These are phyloP conservation scores for Pentalonia nigronervosa DNA, from an alignment of 1,140 invertebrate genomes.

Conservation along the genomic window DNA sequence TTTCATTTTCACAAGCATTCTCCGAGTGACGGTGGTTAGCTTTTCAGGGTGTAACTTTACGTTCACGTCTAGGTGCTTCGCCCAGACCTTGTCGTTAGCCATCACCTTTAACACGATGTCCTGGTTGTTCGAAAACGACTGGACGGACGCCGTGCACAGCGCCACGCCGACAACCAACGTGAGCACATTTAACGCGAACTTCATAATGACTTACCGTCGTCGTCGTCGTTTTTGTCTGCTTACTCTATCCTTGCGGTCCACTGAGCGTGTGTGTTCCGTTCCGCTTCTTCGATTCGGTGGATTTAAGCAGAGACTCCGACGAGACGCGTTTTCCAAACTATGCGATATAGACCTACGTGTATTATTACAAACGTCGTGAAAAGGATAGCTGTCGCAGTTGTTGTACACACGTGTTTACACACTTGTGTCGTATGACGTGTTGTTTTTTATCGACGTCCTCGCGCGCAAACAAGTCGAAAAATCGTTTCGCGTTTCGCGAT, in stretches of 20 bases:
- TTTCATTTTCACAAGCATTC: not conserved
- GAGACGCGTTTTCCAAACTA: too few relatives aligned
- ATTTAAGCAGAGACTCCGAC: not conserved
- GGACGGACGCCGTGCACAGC: not conserved
- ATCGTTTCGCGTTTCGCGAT: too few relatives aligned
- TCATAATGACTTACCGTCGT: not conserved
- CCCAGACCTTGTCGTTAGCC: not conserved
- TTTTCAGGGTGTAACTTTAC: not conserved
- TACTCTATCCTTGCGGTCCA: not conserved
- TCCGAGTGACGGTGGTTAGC: accelerated
- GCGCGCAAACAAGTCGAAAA: not conserved
- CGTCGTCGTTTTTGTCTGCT: not conserved
- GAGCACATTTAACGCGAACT: not conserved
- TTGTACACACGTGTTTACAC: too few relatives aligned
- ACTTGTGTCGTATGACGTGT: too few relatives aligned
- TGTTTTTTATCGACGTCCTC: too few relatives aligned
- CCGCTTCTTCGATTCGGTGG: not conserved
- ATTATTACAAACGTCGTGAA: too few relatives aligned
- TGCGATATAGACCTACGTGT: too few relatives aligned
- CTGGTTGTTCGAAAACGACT: not conserved
- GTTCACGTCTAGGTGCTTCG: not conserved
- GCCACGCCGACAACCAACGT: not conserved
- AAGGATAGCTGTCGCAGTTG: too few relatives aligned
- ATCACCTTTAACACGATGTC: not conserved
- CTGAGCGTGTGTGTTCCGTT: not conserved